Percentiles rank a stretch among this genome's conserved stretches.
phyloP scores from a whole-genome alignment of 1,140 invertebrate genomes.

The Temnothorax curvispinosus region DNA sequence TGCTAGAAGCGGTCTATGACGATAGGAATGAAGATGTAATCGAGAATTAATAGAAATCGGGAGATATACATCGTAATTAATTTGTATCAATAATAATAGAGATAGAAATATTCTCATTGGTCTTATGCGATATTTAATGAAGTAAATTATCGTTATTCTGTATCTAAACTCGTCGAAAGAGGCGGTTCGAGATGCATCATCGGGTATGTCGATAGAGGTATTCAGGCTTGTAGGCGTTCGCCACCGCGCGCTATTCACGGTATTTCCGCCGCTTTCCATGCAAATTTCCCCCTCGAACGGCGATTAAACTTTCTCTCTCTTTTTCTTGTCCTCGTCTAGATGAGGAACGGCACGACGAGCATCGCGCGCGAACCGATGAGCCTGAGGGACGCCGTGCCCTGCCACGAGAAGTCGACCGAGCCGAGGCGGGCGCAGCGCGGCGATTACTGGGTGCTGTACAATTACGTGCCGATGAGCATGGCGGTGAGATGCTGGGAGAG shows the following conservation, averaged over 20 bases:
- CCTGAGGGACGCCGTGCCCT: slow-evolving; percentile 86
- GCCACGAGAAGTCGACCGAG: slow-evolving; percentile 88
- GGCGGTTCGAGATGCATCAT: background rate
- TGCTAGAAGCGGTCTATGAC: background rate
- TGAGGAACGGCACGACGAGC: slow-evolving; percentile 32
- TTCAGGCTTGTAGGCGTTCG: background rate
- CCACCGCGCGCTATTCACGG: slow-evolving; percentile 3
- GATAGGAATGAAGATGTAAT: background rate
- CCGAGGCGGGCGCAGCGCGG: slow-evolving; percentile 91
- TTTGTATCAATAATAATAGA: background rate
- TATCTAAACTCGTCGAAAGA: background rate
- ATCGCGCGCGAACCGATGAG: slow-evolving; percentile 60
- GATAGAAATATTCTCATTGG: background rate
- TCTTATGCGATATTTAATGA: background rate
- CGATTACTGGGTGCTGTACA: slow-evolving; percentile 96
- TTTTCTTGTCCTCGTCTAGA: slow-evolving; percentile 9
- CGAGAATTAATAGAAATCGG: background rate
- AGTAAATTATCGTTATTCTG: background rate
- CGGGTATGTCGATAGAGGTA: background rate
- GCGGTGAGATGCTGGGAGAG: slow-evolving; percentile 91
- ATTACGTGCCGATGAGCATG: slow-evolving; percentile 89
- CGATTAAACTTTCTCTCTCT: slow-evolving; percentile 24
- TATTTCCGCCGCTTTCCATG: slow-evolving; percentile 45
- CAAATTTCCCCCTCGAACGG: background rate
- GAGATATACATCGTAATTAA: background rate